A percentile compares a stretch with the other conserved stretches of the same genome.
Evolutionary conservation across 1,140 invertebrate genomes (phyloP).

Genomic region (Ips nitidus): DNA sequence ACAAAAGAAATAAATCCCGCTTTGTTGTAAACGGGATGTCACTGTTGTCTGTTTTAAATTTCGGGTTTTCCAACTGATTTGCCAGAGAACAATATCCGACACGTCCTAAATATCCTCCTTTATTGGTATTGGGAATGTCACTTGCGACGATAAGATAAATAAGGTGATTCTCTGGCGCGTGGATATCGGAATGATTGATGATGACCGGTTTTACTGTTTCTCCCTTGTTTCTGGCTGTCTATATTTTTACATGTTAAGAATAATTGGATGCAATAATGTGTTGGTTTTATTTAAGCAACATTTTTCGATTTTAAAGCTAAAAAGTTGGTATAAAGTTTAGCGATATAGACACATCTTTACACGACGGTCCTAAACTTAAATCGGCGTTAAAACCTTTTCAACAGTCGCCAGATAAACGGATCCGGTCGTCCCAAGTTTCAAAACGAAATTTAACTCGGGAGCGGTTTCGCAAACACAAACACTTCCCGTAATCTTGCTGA

Average conservation of each 20-base stretch:
- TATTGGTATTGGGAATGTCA: not conserved
- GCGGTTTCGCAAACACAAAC: constrained; percentile 11
- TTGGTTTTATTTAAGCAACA: too few relatives aligned
- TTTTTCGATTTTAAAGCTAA: too few relatives aligned
- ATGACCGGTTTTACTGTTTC: too few relatives aligned
- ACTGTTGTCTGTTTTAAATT: not conserved
- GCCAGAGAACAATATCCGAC: not conserved
- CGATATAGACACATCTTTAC: too few relatives aligned
- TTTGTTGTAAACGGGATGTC: constrained; percentile 1
- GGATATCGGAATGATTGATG: not conserved
- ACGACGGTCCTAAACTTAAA: not conserved
- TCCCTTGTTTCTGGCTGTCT: too few relatives aligned
- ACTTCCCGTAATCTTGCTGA: constrained; percentile 11
- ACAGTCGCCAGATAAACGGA: not conserved
- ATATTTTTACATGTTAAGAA: too few relatives aligned
- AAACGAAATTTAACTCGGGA: constrained; percentile 10
- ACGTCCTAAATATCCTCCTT: constrained; percentile 2
- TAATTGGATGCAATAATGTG: too few relatives aligned
- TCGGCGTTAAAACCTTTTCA: not conserved
- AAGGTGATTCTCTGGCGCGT: not conserved
- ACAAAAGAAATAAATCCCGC: constrained; percentile 2
- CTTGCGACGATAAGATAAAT: not conserved
- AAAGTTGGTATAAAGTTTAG: too few relatives aligned
- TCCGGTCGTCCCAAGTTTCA: not conserved
- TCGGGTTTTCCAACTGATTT: not conserved